Percentiles rank a stretch among this genome's conserved stretches.
These are phyloP conservation scores for Lampris incognitus DNA, from an alignment of 2,113 vertebrate genomes.

Conservation along the genomic window DNA sequence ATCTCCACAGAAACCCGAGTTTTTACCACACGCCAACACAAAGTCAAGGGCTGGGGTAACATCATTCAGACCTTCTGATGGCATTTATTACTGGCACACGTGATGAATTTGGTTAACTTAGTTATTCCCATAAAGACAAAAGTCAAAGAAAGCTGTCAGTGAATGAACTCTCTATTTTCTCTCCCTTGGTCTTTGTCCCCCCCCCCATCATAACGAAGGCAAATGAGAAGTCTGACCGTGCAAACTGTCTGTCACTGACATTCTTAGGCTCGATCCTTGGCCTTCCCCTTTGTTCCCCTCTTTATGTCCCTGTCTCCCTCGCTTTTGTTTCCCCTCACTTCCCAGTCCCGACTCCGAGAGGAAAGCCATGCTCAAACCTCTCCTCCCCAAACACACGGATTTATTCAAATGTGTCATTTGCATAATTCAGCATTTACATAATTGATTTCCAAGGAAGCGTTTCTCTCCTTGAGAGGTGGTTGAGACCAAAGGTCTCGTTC, in stretches of 20 bases:
- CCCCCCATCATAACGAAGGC: constrained; percentile 61
- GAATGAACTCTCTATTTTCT: constrained; percentile 43
- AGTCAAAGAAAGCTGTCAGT: constrained; percentile 41
- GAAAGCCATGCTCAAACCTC: constrained; percentile 29
- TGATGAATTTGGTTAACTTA: constrained; percentile 34
- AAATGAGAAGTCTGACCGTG: constrained; percentile 62
- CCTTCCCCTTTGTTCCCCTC: constrained; percentile 35
- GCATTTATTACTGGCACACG: constrained; percentile 45
- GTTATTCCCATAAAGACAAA: constrained; percentile 28
- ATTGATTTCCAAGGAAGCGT: constrained; percentile 77
- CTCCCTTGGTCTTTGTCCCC: constrained; percentile 19
- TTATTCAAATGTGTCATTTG: constrained; percentile 76
- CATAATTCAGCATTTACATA: constrained; percentile 80
- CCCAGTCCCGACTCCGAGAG: neutral
- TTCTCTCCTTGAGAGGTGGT: constrained; percentile 61
- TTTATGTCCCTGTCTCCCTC: constrained; percentile 24
- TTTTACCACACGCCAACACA: constrained; percentile 7
- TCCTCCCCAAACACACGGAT: constrained; percentile 66
- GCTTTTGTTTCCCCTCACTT: neutral
- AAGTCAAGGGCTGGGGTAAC: constrained; percentile 10
- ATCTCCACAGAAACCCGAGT: constrained; percentile 17
- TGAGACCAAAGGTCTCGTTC: constrained; percentile 65
- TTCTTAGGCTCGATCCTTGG: constrained; percentile 62
- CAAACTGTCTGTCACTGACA: constrained; percentile 59
- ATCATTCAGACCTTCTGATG: constrained; percentile 35